A percentile compares a stretch with the other conserved stretches of the same genome.
Conservation (phyloP, 2,113 vertebrate genomes). For the Lophochroa leadbeateri region DNA sequence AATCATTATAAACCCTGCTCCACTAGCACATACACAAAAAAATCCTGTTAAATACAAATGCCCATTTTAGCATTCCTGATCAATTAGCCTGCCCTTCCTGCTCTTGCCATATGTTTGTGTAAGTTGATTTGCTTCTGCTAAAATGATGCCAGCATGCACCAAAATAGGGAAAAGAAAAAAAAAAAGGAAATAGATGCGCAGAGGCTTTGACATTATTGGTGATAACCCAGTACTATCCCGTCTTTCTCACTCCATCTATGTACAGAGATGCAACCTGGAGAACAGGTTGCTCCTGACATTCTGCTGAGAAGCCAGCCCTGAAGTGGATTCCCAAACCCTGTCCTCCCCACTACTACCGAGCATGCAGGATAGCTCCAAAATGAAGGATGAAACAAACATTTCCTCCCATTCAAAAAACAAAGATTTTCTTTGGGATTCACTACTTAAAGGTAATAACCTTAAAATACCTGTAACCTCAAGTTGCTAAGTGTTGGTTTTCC, state of each 20-base stretch:
- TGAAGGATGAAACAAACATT: neutral
- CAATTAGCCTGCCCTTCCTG: slow-evolving; percentile 2
- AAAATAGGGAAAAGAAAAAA: neutral
- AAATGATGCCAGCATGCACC: neutral
- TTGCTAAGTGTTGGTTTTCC: neutral
- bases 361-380: neutral
- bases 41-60: neutral
- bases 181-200: neutral
- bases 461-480: neutral
- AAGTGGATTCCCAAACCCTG: neutral
- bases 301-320: neutral
- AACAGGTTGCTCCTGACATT: neutral
- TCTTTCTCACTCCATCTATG: neutral
- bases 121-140: slow-evolving; percentile 6
- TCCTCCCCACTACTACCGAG: neutral
- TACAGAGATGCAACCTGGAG: neutral
- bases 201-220: neutral
- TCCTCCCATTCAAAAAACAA: neutral
- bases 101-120: neutral
- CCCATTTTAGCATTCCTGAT: neutral
- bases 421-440: neutral
- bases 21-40: neutral
- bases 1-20: neutral
- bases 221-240: neutral
- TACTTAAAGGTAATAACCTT: neutral